phyloP scores from a whole-genome alignment of 2,888 invertebrate species.

The Andrena fulva region DNA sequence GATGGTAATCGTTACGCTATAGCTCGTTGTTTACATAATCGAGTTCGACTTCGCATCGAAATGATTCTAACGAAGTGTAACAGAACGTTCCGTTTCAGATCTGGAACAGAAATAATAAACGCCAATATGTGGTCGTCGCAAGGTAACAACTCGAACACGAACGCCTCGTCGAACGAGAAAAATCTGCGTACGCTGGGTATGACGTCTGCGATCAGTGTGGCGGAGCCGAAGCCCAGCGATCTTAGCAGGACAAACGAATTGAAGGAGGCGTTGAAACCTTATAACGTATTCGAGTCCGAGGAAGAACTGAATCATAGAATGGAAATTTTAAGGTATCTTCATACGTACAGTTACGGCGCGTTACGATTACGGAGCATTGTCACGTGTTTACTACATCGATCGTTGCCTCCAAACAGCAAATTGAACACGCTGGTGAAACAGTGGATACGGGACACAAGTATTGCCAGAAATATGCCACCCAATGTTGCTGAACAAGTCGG shows the following conservation, averaged over 20 bases:
- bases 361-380: neutral
- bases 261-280: constrained; percentile 92
- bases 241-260: constrained; percentile 91
- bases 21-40: constrained; percentile 25
- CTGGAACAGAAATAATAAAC: constrained; percentile 40
- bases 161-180: constrained; percentile 86
- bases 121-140: constrained; percentile 80
- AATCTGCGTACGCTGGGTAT: constrained; percentile 92
- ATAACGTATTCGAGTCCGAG: constrained; percentile 96
- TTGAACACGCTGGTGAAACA: constrained; percentile 95
- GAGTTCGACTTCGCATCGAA: neutral
- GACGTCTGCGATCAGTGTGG: constrained; percentile 97
- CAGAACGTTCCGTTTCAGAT: constrained; percentile 40
- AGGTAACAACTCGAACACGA: constrained; percentile 76
- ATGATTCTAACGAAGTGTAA: constrained; percentile 1
- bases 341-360: neutral
- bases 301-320: constrained; percentile 95
- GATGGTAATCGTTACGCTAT: neutral
- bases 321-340: constrained; percentile 89
- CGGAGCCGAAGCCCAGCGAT: constrained; percentile 93
- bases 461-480: constrained; percentile 96
- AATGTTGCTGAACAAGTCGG: constrained; percentile 96
- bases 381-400: neutral
- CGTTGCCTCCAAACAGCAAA: constrained; percentile 86
- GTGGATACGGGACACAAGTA: constrained; percentile 97